phyloP scores from a whole-genome alignment of 30 jellyfish, hydroid and myxozoan species.

The Aurelia sp. region DNA sequence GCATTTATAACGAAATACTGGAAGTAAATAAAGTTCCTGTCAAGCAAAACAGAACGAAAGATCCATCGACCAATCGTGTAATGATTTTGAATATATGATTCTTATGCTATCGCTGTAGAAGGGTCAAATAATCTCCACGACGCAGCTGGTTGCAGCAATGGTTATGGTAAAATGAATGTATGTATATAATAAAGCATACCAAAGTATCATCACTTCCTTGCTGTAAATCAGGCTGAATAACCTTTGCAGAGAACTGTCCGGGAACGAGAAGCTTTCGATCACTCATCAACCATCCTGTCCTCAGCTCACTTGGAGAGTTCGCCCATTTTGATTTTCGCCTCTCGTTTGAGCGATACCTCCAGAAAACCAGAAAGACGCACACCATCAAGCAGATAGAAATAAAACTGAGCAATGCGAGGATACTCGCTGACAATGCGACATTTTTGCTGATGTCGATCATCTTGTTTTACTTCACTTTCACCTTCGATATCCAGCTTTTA shows the following conservation, averaged over 20 bases:
- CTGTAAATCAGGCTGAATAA: slow-evolving; percentile 73
- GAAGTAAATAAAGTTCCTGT: too few species aligned
- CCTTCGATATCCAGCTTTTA: too few species aligned
- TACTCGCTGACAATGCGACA: slow-evolving; percentile 65
- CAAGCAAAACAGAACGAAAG: too few species aligned
- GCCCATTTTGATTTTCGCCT: slow-evolving; percentile 54
- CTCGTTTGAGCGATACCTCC: slow-evolving; percentile 62
- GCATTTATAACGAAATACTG: too few species aligned
- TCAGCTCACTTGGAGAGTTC: slow-evolving; percentile 46
- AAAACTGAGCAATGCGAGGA: slow-evolving; percentile 70
- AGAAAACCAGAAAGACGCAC: slow-evolving; percentile 71
- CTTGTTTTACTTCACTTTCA: neutral
- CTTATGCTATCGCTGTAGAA: too few species aligned
- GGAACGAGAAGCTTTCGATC: slow-evolving; percentile 94
- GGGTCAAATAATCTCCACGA: too few species aligned
- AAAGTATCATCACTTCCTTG: slow-evolving; percentile 33
- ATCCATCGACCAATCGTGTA: too few species aligned
- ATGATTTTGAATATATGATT: too few species aligned
- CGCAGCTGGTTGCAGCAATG: too few species aligned
- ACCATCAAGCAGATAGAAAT: slow-evolving; percentile 55
- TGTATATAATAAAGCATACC: neutral
- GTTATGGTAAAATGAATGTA: too few species aligned
- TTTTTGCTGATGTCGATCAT: slow-evolving; percentile 20
- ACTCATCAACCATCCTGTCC: slow-evolving; percentile 74
- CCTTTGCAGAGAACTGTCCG: slow-evolving; percentile 78